Evolutionary conservation across 2,888 invertebrate genomes (phyloP).

Genomic region (Ophion ventricosus): DNA sequence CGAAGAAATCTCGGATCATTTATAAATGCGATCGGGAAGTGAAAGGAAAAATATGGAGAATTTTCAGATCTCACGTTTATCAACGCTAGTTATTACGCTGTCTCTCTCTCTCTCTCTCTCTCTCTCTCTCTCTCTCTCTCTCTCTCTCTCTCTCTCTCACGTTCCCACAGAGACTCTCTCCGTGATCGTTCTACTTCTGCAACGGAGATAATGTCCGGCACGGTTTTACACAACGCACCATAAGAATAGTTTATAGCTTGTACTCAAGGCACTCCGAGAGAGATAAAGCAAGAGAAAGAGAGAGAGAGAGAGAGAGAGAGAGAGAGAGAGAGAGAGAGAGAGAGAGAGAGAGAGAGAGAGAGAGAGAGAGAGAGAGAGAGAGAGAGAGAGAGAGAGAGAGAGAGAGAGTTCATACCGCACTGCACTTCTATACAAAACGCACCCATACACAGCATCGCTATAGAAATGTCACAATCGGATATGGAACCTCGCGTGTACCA

Average conservation of each 20-base stretch:
- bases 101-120: conserved; percentile 1
- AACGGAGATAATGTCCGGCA: conserved; percentile 42
- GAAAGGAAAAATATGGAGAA: conserved; percentile 62
- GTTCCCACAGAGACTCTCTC: conserved; percentile 53
- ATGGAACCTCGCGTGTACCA: conserved; percentile 53
- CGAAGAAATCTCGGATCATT: conserved; percentile 37
- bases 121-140: conserved; percentile 10
- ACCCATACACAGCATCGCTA: conserved; percentile 54
- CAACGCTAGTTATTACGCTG: not conserved
- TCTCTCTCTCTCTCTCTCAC: not conserved
- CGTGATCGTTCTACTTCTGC: conserved; percentile 23
- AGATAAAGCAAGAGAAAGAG: not conserved
- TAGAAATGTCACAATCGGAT: conserved; percentile 73
- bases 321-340: not conserved
- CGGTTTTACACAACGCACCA: conserved; percentile 52
- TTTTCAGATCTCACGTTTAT: conserved; percentile 52
- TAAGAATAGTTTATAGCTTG: conserved; percentile 54
- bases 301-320: conserved; percentile 19
- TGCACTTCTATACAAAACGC: conserved; percentile 67
- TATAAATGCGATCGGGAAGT: conserved; percentile 46
- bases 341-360: conserved; percentile 5
- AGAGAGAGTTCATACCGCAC: conserved; percentile 36
- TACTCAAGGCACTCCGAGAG: conserved; percentile 19
- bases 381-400: not conserved
- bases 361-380: conserved; percentile 17